Conservation (phyloP, 2,888 invertebrate species). For the Cancer borealis region DNA sequence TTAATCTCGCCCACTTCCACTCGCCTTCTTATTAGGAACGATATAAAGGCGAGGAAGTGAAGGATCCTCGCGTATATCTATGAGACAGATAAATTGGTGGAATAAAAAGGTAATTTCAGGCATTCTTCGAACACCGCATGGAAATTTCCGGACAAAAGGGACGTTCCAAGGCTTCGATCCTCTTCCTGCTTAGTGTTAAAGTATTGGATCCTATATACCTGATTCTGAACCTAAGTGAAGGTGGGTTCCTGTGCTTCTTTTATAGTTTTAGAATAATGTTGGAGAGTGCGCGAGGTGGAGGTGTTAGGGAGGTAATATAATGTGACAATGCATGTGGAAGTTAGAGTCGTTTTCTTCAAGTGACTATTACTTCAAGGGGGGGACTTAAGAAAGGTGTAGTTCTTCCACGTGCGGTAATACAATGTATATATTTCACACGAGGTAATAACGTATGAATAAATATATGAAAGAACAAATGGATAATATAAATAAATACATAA, state of each 20-base stretch:
- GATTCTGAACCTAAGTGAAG: neutral
- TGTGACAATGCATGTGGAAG: neutral
- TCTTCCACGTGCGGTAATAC: too few relatives aligned
- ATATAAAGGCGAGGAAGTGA: neutral
- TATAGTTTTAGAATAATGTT: neutral
- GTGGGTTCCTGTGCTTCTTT: neutral
- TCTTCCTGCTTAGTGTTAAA: neutral
- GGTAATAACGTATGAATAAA: too few relatives aligned
- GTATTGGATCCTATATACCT: neutral
- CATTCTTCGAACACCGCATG: neutral
- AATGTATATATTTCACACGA: too few relatives aligned
- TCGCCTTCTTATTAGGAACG: neutral
- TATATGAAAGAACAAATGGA: neutral
- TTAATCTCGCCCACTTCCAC: neutral
- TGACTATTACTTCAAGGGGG: too few relatives aligned
- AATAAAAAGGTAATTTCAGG: conserved; percentile 10
- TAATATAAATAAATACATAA: neutral
- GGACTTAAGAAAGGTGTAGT: too few relatives aligned
- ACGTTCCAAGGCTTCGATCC: neutral
- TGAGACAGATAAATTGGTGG: neutral
- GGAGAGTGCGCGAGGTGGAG: neutral
- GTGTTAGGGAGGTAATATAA: neutral
- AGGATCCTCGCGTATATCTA: neutral
- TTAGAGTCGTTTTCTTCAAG: neutral
- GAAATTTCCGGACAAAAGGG: neutral